These are phyloP conservation scores for Vesta saturnalis DNA, from an alignment of 2,888 invertebrate species.

Conservation along the genomic window DNA sequence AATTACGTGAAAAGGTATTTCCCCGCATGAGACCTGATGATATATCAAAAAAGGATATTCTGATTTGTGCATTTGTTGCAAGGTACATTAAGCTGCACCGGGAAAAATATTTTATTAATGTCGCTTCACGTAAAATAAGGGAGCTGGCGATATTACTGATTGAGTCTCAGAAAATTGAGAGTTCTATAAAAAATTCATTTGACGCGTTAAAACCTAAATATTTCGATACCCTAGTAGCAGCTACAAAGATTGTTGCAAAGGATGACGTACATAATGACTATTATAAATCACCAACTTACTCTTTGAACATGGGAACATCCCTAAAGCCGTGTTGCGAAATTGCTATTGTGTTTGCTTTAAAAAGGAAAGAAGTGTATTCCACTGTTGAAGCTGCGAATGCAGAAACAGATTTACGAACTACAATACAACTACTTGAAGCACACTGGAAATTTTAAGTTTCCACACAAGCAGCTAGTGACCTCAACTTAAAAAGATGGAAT, in stretches of 20 bases:
- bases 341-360: too few species aligned
- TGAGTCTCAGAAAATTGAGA: background rate
- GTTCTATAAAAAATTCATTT: background rate
- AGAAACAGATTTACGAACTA: background rate
- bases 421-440: background rate
- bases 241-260: background rate
- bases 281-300: background rate
- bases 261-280: too few species aligned
- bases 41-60: conserved; percentile 12
- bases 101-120: background rate
- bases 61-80: background rate
- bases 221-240: background rate
- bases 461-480: background rate
- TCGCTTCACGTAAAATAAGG: background rate
- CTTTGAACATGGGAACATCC: background rate
- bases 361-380: background rate
- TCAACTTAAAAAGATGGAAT: background rate
- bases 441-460: background rate
- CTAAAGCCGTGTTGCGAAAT: too few species aligned
- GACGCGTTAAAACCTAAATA: background rate
- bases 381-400: background rate
- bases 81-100: background rate
- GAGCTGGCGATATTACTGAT: background rate
- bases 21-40: background rate
- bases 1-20: background rate